Percentiles rank a stretch among this genome's conserved stretches.
Evolutionary conservation across 2,797 vertebrate genomes (phyloP).

Genomic region (Mormyrops boulengeri): DNA sequence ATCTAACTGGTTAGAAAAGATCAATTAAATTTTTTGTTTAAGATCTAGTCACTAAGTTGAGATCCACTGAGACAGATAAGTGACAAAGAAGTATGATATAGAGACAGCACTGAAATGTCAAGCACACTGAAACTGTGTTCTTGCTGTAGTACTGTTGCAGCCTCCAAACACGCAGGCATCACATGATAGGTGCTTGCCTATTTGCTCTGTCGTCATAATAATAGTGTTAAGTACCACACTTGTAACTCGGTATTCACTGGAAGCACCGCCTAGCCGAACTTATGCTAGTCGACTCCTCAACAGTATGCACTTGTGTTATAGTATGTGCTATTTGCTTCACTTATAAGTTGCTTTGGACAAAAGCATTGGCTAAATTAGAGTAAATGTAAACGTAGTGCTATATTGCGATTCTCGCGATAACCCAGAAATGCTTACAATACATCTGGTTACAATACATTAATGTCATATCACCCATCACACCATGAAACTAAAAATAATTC

Average conservation of each 20-base stretch:
- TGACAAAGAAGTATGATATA: no score
- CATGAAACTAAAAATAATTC: neutral
- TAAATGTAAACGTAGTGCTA: neutral
- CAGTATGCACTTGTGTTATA: neutral
- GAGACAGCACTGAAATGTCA: no score
- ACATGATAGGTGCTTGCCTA: no score
- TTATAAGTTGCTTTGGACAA: neutral
- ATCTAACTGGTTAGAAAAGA: no score
- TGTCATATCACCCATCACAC: neutral
- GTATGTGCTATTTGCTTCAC: neutral
- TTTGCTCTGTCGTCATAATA: no score
- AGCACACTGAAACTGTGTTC: no score
- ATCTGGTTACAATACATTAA: neutral
- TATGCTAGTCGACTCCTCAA: neutral
- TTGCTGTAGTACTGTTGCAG: no score
- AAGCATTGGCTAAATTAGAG: neutral
- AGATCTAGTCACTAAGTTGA: no score
- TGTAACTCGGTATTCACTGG: neutral
- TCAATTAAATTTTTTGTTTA: no score
- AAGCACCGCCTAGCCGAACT: neutral
- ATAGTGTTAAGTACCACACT: neutral
- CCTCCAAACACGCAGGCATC: no score
- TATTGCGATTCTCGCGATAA: neutral
- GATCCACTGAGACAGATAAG: no score
- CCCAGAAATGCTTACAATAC: neutral